These are phyloP conservation scores for Pararge aegeria DNA, from an alignment of 1,140 invertebrate genomes.

Conservation along the genomic window DNA sequence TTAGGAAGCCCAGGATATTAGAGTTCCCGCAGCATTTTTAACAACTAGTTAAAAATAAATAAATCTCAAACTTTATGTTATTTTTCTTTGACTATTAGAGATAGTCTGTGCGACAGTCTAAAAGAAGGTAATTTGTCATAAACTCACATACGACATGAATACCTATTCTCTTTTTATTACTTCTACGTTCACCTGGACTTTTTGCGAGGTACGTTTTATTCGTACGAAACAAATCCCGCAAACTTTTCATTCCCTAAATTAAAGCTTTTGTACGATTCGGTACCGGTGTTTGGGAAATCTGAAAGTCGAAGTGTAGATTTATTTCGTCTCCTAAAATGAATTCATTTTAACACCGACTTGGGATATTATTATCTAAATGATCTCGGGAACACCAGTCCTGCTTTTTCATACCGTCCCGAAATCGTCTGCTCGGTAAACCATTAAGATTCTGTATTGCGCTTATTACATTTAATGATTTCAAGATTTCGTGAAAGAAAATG, in stretches of 20 bases:
- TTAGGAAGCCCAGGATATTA: too few species aligned
- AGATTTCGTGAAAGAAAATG: constrained; percentile 6
- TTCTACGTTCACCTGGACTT: not conserved
- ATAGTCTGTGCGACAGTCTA: too few species aligned
- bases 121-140: too few species aligned
- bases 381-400: constrained; percentile 3
- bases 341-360: constrained; percentile 21
- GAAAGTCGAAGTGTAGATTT: constrained; percentile 26
- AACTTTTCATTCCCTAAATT: constrained; percentile 15
- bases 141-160: too few species aligned
- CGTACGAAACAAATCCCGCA: constrained; percentile 14
- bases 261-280: constrained; percentile 9
- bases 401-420: constrained; percentile 8
- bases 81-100: too few species aligned
- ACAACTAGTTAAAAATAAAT: too few species aligned
- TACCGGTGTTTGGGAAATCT: constrained; percentile 18
- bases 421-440: constrained; percentile 9
- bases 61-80: too few species aligned
- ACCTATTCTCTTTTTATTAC: too few species aligned
- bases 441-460: constrained; percentile 24
- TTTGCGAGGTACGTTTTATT: constrained; percentile 5
- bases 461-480: constrained; percentile 22
- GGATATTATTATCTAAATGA: constrained; percentile 21
- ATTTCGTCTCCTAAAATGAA: constrained; percentile 21
- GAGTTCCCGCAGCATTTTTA: too few species aligned